phyloP scores from a whole-genome alignment of 2,113 vertebrate species.

The Xenotilapia flavipinnis region DNA sequence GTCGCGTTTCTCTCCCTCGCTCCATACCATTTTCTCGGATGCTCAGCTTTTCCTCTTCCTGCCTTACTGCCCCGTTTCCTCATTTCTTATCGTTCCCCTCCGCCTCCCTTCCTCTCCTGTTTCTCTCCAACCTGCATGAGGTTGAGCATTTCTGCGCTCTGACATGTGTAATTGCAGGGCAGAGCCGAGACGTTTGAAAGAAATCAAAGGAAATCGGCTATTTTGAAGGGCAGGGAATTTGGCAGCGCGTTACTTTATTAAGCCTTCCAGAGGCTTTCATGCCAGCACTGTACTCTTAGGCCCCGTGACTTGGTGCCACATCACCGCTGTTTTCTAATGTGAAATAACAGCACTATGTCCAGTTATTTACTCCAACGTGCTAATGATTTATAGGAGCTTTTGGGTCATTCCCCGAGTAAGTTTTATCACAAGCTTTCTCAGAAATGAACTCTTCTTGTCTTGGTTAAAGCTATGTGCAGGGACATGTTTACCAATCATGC shows the following conservation, averaged over 20 bases:
- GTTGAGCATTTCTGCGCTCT: neutral
- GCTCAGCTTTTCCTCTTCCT: neutral
- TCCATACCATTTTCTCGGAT: neutral
- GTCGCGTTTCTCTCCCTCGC: neutral
- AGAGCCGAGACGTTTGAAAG: neutral
- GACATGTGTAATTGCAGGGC: neutral
- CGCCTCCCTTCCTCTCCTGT: neutral
- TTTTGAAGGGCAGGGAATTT: slow-evolving; percentile 5
- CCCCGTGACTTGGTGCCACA: neutral
- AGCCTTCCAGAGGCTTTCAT: neutral
- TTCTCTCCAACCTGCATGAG: neutral
- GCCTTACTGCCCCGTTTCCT: neutral
- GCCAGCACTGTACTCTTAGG: neutral
- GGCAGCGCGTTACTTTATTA: slow-evolving; percentile 1
- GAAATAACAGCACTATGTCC: neutral
- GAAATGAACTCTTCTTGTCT: neutral
- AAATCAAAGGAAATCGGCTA: slow-evolving; percentile 30
- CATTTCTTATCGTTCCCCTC: neutral
- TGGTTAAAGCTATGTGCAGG: neutral
- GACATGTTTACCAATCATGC: neutral
- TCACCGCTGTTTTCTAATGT: neutral
- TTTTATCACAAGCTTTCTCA: neutral
- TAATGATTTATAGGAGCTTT: neutral
- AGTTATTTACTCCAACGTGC: neutral
- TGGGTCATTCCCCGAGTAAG: neutral